Evolutionary conservation across 2,113 vertebrate species (phyloP).

Genomic region (Myrmecophaga tridactyla): DNA sequence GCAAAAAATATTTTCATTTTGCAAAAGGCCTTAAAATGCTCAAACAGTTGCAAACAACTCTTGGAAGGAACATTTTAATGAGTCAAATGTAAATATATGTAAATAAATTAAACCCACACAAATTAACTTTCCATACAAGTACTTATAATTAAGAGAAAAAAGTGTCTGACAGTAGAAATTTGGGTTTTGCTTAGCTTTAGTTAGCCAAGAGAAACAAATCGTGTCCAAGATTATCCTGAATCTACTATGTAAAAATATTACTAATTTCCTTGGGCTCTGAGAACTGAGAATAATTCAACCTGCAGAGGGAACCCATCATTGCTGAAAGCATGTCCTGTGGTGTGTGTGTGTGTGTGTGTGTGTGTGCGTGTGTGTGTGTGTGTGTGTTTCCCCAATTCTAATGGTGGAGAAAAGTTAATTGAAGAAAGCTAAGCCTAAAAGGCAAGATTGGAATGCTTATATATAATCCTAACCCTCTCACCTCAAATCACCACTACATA

Average conservation of each 20-base stretch:
- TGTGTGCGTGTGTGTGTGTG: neutral
- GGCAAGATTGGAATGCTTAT: neutral
- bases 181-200: conserved; percentile 64
- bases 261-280: neutral
- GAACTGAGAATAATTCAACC: neutral
- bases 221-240: conserved; percentile 55
- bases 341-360: neutral
- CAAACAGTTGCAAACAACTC: conserved; percentile 71
- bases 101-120: conserved; percentile 77
- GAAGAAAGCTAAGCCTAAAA: neutral
- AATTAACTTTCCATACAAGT: conserved; percentile 71
- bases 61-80: conserved; percentile 73
- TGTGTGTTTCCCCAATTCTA: neutral
- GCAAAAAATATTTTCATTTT: conserved; percentile 72
- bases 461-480: neutral
- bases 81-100: conserved; percentile 77
- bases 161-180: conserved; percentile 60
- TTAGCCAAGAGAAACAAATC: conserved; percentile 64
- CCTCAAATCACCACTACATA: neutral
- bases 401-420: neutral
- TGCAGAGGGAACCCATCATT: neutral
- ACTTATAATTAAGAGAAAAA: conserved; percentile 61
- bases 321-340: neutral
- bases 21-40: conserved; percentile 65
- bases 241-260: conserved; percentile 39